phyloP scores from a whole-genome alignment of 37 sponge, comb jelly and placozoan genomes.

The Theonella swinhoei region DNA sequence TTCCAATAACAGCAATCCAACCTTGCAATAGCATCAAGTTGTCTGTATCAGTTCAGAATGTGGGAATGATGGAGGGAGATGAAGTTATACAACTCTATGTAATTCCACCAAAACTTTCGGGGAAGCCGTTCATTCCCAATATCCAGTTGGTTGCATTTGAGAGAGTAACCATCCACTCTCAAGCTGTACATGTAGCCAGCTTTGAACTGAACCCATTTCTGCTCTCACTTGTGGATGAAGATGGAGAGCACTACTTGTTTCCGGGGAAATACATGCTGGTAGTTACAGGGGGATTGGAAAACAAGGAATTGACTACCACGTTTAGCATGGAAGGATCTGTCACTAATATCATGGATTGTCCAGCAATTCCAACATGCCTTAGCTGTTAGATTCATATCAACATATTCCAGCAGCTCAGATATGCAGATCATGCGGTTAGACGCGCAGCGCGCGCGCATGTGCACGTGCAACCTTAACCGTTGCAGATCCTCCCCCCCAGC shows the following conservation, averaged over 20 bases:
- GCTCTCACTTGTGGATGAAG: conserved; percentile 46
- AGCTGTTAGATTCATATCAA: conserved; percentile 9
- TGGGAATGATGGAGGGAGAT: conserved; percentile 23
- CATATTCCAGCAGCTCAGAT: too few relatives aligned
- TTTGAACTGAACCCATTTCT: conserved; percentile 46
- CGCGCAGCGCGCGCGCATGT: not conserved
- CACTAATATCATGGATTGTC: conserved; percentile 1
- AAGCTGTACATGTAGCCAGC: not conserved
- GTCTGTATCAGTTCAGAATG: not conserved
- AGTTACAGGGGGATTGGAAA: not conserved
- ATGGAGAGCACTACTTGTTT: conserved; percentile 45
- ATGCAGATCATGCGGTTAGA: too few relatives aligned
- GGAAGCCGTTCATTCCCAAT: conserved; percentile 23
- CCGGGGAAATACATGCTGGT: conserved; percentile 52
- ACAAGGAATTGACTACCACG: not conserved
- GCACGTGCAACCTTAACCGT: not conserved
- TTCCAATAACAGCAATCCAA: too few relatives aligned
- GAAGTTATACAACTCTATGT: conserved; percentile 72
- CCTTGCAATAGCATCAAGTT: not conserved
- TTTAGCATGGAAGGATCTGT: conserved; percentile 23
- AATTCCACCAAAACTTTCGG: conserved; percentile 5
- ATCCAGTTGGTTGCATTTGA: conserved; percentile 57
- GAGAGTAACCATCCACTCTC: conserved; percentile 7
- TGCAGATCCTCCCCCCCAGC: not conserved
- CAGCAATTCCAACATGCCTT: conserved; percentile 19